Conservation (phyloP, 2,113 vertebrate genomes). For the Zootoca vivipara region DNA sequence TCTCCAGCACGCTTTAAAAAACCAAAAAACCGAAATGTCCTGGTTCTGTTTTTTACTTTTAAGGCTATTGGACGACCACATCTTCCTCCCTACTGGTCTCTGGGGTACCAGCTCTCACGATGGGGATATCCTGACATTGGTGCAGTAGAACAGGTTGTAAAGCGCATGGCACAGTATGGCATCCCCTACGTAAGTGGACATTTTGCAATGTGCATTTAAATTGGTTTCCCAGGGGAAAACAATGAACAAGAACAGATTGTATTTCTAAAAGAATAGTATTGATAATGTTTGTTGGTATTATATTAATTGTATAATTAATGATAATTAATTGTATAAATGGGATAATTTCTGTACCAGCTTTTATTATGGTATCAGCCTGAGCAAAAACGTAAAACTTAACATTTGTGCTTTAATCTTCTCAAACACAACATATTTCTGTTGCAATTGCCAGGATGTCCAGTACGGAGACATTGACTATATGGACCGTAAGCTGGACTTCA, state of each 20-base stretch:
- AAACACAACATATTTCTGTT: not conserved
- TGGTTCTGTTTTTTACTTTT: not conserved
- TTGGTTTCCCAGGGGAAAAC: not conserved
- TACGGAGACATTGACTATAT: constrained; percentile 90
- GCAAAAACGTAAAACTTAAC: not conserved
- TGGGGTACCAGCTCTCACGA: constrained; percentile 88
- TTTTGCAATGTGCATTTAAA: not conserved
- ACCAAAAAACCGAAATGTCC: not conserved
- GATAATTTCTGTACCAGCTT: not conserved
- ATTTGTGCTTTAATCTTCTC: too few relatives aligned
- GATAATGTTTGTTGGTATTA: not conserved
- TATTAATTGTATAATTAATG: not conserved
- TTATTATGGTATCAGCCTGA: not conserved
- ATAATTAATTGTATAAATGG: not conserved
- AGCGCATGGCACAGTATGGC: constrained; percentile 75
- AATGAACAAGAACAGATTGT: not conserved
- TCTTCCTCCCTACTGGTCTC: constrained; percentile 88
- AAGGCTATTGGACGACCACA: constrained; percentile 80
- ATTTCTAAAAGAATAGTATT: not conserved
- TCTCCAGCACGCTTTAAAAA: not conserved
- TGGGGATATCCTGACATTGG: constrained; percentile 83
- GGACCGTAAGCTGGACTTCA: constrained; percentile 87
- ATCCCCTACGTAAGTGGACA: constrained; percentile 82
- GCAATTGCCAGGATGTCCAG: constrained; percentile 81
- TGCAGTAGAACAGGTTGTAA: constrained; percentile 77